Evolutionary conservation across 1,140 invertebrate species (phyloP), one percentile per base, ranked within the genome.

Genomic region (Andrena cerasifolii): DNA sequence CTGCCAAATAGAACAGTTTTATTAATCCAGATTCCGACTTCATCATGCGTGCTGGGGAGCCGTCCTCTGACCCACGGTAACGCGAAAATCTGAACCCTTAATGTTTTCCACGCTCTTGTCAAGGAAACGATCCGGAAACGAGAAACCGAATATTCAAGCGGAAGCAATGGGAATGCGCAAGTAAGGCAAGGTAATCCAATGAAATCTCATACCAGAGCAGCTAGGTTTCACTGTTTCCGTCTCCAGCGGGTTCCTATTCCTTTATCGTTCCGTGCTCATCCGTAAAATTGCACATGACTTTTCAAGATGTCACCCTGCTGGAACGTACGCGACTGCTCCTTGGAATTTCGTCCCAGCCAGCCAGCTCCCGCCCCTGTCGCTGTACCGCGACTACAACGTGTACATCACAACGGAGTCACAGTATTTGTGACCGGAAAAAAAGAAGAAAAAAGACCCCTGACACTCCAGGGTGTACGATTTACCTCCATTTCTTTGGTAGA

Each of bases 221-320:
- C 2, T 18, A 40, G 65, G 45, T 70, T 70, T 70, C 54, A 53
- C 24, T 61, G 63, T 77, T 70, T 70, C 53, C 74, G 65, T 40
- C 74, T 51, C 54, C 53, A 8, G 56, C 2, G n/a, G 21, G 10
- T 36, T 24, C 43, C 18, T 40, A 36, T 28, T 49, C 61, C 81
- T 83, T 82, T 83, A 65, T 82, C 82, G 67, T 63, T 77, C 59
- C 75, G 75, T 73, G 65, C 36, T 79, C 75, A 77, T 79, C 80
- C 82, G 82, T 82, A 83, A 83, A 83, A 83, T 83, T 82, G 68
- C 80, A 70, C 80, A 54, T 72, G 80, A 83, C 75, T 53, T 83
- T 79, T 74, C 80, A 47, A 82, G 75, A 70, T 70, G 75, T 67
- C 80, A 54, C 58, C 51, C 63, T 47, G 53, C 33, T 47, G 66